Conservation (phyloP, 2,888 invertebrate species). For the Aporophyla lueneburgensis region DNA sequence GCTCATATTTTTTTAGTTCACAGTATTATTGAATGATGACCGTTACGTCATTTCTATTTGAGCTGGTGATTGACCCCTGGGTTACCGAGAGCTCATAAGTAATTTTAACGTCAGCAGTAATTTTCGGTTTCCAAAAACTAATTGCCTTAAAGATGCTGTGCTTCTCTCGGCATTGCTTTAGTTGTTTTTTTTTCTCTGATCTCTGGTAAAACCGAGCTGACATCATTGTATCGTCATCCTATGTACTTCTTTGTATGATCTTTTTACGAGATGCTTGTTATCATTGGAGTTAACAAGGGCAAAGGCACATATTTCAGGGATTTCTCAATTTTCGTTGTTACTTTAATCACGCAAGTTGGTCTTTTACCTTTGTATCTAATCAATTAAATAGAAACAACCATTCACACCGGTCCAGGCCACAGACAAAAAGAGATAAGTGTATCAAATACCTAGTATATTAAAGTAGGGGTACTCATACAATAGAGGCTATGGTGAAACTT, state of each 20-base stretch:
- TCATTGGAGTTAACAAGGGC: not conserved
- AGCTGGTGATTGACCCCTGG: slow-evolving; percentile 55
- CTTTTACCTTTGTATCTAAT: slow-evolving; percentile 9
- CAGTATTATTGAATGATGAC: slow-evolving; percentile 50
- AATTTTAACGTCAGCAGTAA: slow-evolving; percentile 36
- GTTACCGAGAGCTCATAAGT: slow-evolving; percentile 47
- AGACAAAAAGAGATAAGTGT: slow-evolving; percentile 28
- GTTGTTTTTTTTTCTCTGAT: slow-evolving; percentile 22
- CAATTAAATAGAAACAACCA: slow-evolving; percentile 25
- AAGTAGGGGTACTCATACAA: slow-evolving; percentile 34
- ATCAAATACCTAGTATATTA: slow-evolving; percentile 17
- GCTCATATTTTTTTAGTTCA: slow-evolving; percentile 40
- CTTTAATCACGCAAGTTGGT: not conserved
- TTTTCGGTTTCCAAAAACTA: slow-evolving; percentile 43
- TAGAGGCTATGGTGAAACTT: slow-evolving; percentile 54
- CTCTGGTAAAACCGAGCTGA: slow-evolving; percentile 5
- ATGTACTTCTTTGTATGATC: no score
- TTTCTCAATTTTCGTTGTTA: not conserved
- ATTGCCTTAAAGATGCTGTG: slow-evolving; percentile 27
- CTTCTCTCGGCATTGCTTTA: slow-evolving; percentile 30
- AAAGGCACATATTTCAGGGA: not conserved
- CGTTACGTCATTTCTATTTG: slow-evolving; percentile 60
- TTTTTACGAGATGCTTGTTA: not conserved
- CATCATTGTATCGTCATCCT: slow-evolving; percentile 20
- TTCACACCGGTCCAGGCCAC: slow-evolving; percentile 28